A percentile compares a stretch with the other conserved stretches of the same genome.
phyloP scores from a whole-genome alignment of 2,888 invertebrate genomes.

The Rhorus exstirpatorius region DNA sequence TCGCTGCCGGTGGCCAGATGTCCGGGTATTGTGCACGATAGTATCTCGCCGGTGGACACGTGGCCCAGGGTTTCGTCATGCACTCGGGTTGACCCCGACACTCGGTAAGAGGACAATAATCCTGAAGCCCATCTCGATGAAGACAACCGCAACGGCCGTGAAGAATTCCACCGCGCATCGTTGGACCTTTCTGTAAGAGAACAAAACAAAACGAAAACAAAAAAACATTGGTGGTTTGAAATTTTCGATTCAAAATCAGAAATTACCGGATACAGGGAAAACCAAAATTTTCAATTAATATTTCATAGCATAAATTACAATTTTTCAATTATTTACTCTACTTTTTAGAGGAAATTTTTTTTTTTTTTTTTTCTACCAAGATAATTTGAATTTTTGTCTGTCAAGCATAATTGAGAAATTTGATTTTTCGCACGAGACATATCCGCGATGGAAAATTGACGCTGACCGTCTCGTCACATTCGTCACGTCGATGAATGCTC shows the following conservation, averaged over 20 bases:
- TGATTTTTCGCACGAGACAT: neutral
- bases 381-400: too few species aligned
- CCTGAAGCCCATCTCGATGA: conserved; percentile 88
- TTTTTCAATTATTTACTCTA: too few species aligned
- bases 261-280: neutral
- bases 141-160: conserved; percentile 88
- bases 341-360: too few species aligned
- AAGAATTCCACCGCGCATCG: conserved; percentile 87
- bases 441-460: neutral
- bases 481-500: conserved; percentile 13
- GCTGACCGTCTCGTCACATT: conserved; percentile 27
- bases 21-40: conserved; percentile 71
- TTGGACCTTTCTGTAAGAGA: conserved; percentile 86
- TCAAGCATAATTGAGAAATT: neutral
- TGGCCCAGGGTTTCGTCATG: conserved; percentile 87
- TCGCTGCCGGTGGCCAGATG: conserved; percentile 62
- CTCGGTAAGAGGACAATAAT: conserved; percentile 87
- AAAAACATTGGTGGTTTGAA: neutral
- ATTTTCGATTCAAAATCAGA: neutral
- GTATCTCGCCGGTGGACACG: conserved; percentile 87
- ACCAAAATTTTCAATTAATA: too few species aligned
- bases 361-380: too few species aligned
- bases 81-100: conserved; percentile 87
- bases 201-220: neutral
- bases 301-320: too few species aligned